Conservation (phyloP, 2,797 vertebrate genomes). For the Chiroxiphia lanceolata region DNA sequence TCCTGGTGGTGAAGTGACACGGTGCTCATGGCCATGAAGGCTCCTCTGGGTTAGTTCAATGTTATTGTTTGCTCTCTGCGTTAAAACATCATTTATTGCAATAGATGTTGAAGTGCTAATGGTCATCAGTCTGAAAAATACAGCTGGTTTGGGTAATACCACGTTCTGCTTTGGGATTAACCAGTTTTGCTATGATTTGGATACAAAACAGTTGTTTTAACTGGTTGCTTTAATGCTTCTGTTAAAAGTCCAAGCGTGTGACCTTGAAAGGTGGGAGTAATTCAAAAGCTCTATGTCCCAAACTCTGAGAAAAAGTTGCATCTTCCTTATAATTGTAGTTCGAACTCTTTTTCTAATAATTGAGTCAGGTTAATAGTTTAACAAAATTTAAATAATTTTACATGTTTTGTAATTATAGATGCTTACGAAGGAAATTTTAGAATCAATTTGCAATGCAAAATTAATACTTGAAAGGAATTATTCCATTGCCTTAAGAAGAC, state of each 20-base stretch:
- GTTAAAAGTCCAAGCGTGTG: accelerated
- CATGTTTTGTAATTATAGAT: not conserved
- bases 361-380: not conserved
- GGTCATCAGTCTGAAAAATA: not conserved
- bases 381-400: not conserved
- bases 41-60: not conserved
- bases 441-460: not conserved
- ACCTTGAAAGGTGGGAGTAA: not conserved
- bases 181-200: not conserved
- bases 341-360: not conserved
- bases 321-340: not conserved
- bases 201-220: not conserved
- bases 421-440: not conserved
- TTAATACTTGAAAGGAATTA: not conserved
- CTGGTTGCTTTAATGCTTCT: not conserved
- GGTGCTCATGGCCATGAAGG: not conserved
- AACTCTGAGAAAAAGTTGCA: not conserved
- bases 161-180: not conserved
- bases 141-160: not conserved
- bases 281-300: not conserved
- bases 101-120: not conserved
- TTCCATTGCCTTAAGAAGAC: not conserved
- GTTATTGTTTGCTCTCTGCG: accelerated
- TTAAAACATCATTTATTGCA: not conserved
- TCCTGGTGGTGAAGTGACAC: not conserved